Percentiles rank a stretch among this genome's conserved stretches.
These are phyloP conservation scores for Ypsolopha sequella DNA, from an alignment of 2,888 invertebrate species.

Conservation along the genomic window DNA sequence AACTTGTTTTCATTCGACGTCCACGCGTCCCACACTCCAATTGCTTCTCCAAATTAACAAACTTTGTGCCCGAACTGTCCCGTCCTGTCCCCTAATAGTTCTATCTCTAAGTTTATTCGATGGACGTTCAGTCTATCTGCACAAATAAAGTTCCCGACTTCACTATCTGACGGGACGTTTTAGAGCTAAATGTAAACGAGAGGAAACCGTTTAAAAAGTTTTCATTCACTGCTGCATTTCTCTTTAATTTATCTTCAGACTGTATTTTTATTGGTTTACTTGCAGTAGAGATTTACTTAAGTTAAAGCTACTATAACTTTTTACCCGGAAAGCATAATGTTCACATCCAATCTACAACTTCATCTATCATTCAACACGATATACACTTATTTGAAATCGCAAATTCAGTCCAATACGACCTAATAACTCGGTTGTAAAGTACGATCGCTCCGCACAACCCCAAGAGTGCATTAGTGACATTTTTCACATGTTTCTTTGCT, in stretches of 20 bases:
- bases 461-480: slow-evolving; percentile 64
- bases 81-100: slow-evolving; percentile 5
- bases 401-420: background rate
- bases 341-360: background rate
- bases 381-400: background rate
- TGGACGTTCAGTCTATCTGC: slow-evolving; percentile 6
- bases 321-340: too few species aligned
- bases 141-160: background rate
- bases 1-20: slow-evolving; percentile 31
- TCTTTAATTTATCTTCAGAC: too few species aligned
- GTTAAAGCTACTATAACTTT: too few species aligned
- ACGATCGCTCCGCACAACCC: background rate
- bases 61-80: slow-evolving; percentile 20
- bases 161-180: slow-evolving; percentile 2
- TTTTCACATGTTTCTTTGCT: slow-evolving; percentile 63
- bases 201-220: slow-evolving; percentile 1
- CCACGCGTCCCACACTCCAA: slow-evolving; percentile 18
- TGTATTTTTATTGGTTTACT: background rate
- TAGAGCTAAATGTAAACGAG: background rate
- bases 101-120: slow-evolving; percentile 6
- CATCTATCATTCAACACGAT: slow-evolving; percentile 20
- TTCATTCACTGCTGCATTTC: background rate
- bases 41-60: slow-evolving; percentile 41
- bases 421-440: slow-evolving; percentile 1
- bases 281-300: background rate